phyloP scores from a whole-genome alignment of 1,140 invertebrate species.

The Apocrypta bakeri region DNA sequence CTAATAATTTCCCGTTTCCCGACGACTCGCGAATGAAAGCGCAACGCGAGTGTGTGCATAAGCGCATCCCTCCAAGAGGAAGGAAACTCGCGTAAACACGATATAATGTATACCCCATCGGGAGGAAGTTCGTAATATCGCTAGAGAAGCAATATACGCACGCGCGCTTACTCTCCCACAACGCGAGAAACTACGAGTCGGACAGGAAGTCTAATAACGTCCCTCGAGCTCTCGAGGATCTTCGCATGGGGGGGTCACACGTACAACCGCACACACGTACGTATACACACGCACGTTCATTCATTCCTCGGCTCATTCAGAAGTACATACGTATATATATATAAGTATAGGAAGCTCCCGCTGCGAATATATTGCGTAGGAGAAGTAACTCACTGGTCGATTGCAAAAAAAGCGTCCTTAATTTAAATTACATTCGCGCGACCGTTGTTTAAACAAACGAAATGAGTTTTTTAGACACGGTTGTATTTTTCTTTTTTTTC shows the following conservation, averaged over 20 bases:
- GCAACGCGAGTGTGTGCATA: not conserved
- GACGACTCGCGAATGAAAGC: not conserved
- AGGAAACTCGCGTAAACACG: conserved; percentile 53
- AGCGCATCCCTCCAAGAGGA: not conserved
- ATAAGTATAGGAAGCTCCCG: conserved; percentile 8
- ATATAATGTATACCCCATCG: not conserved
- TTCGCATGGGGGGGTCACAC: conserved; percentile 73
- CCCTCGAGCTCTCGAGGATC: conserved; percentile 65
- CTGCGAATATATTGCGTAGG: not conserved
- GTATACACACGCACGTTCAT: conserved; percentile 67
- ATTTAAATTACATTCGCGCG: conserved; percentile 69
- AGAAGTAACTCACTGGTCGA: not conserved
- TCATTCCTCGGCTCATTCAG: not conserved
- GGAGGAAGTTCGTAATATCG: conserved; percentile 4
- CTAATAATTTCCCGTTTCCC: not conserved
- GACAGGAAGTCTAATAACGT: conserved; percentile 71
- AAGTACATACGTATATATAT: not conserved
- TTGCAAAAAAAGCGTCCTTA: conserved; percentile 67
- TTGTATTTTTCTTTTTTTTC: too few species aligned
- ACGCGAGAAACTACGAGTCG: conserved; percentile 62
- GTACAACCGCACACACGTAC: conserved; percentile 71
- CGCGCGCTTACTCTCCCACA: conserved; percentile 73
- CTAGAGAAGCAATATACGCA: conserved; percentile 53
- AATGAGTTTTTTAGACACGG: too few species aligned
- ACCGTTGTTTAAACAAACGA: conserved; percentile 37